Conservation (phyloP, 92 coral and sea anemone species). For the Porites evermanni region DNA sequence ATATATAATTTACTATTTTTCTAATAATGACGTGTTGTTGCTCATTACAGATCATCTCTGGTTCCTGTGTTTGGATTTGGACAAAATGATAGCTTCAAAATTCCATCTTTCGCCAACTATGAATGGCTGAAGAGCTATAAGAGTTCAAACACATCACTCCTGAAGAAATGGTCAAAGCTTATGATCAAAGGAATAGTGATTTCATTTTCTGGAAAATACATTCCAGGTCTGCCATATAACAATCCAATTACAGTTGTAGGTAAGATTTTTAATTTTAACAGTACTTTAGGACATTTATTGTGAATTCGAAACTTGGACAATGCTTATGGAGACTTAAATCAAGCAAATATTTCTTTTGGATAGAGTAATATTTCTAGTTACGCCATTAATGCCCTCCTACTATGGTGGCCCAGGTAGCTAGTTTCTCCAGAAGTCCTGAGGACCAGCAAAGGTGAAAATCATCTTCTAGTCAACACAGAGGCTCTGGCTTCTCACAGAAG, state of each 20-base stretch:
- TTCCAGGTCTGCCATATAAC: constrained; percentile 19
- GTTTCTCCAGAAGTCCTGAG: no score
- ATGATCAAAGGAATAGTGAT: background rate
- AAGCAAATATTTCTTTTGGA: no score
- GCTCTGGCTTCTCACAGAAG: no score
- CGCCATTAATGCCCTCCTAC: no score
- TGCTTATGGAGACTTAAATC: no score
- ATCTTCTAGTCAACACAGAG: no score
- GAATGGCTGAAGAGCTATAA: constrained; percentile 22
- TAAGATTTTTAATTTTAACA: background rate
- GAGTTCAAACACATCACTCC: background rate
- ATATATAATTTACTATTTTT: background rate
- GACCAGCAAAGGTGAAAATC: no score
- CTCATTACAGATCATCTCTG: constrained; percentile 68
- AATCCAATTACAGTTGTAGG: constrained; percentile 43
- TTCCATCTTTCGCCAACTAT: constrained; percentile 3
- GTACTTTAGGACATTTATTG: no score
- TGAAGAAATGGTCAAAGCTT: constrained; percentile 18
- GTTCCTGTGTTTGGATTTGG: constrained; percentile 98
- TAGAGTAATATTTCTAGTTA: no score
- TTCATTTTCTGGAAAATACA: constrained; percentile 18
- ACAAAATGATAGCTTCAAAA: constrained; percentile 72
- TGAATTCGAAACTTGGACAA: no score
- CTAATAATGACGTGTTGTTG: background rate
- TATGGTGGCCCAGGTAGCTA: no score